These are phyloP conservation scores for Calyptommatus sinebrachiatus DNA, from an alignment of 2,113 vertebrate genomes.

Conservation along the genomic window DNA sequence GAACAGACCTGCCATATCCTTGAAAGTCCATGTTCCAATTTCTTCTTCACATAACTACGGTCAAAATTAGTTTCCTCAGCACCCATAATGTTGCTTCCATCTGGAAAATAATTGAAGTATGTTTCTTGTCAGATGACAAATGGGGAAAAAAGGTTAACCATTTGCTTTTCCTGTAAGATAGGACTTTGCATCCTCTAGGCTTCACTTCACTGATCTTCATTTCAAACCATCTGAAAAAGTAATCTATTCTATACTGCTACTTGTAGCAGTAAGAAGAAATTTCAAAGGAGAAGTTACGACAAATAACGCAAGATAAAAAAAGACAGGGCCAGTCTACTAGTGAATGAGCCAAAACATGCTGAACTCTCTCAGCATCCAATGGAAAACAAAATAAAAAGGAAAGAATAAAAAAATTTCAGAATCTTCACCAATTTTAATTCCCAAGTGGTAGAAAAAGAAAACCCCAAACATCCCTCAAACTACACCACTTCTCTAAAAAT, in stretches of 20 bases:
- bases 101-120: slow-evolving; percentile 61
- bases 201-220: slow-evolving; percentile 9
- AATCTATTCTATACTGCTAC: neutral
- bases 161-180: neutral
- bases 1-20: slow-evolving; percentile 93
- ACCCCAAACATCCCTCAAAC: too few relatives aligned
- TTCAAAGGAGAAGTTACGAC: neutral
- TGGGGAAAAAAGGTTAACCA: neutral
- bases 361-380: too few relatives aligned
- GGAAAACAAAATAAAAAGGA: too few relatives aligned
- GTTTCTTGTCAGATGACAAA: slow-evolving; percentile 2
- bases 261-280: neutral
- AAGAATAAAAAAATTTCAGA: too few relatives aligned
- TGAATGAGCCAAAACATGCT: too few relatives aligned
- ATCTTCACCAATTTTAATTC: too few relatives aligned
- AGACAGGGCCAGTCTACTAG: too few relatives aligned
- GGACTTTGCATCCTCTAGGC: neutral
- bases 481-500: too few relatives aligned
- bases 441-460: too few relatives aligned
- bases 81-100: slow-evolving; percentile 66
- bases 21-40: slow-evolving; percentile 92
- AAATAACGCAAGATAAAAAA: too few relatives aligned
- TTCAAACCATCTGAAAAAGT: neutral
- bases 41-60: slow-evolving; percentile 96
- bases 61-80: slow-evolving; percentile 86